Percentiles rank a stretch among this genome's conserved stretches.
Conservation (phyloP, 2,888 invertebrate species). For the Acleris cristana region DNA sequence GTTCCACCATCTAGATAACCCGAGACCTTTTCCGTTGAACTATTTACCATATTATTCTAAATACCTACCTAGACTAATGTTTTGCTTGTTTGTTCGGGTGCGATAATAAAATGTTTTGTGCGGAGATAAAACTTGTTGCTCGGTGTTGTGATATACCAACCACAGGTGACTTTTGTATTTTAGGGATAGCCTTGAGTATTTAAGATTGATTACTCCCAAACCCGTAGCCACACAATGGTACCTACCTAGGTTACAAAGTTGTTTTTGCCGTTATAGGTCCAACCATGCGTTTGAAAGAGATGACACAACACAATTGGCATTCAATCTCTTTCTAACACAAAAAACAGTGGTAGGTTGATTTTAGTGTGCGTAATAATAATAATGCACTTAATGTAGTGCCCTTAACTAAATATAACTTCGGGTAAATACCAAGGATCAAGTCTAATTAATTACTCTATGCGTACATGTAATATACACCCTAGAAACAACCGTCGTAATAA, state of each 20-base stretch:
- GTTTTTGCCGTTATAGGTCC: neutral
- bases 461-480: no score
- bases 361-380: no score
- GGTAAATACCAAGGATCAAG: no score
- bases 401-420: no score
- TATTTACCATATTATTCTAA: neutral
- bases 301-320: conserved; percentile 9
- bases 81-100: neutral
- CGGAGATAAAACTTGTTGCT: conserved; percentile 29
- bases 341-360: neutral
- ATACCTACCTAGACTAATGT: neutral
- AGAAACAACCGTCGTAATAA: no score
- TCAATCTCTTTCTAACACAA: conserved; percentile 4
- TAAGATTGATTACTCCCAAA: no score
- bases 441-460: no score
- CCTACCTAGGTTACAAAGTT: neutral
- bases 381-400: no score
- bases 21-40: no score
- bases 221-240: neutral
- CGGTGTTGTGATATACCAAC: conserved; percentile 7
- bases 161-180: no score
- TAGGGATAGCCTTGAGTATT: no score
- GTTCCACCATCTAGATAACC: no score
- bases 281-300: conserved; percentile 11
- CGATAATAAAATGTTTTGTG: conserved; percentile 1